These are phyloP conservation scores for Zaprionus inermis DNA, from an alignment of 1,140 invertebrate species.

Conservation along the genomic window DNA sequence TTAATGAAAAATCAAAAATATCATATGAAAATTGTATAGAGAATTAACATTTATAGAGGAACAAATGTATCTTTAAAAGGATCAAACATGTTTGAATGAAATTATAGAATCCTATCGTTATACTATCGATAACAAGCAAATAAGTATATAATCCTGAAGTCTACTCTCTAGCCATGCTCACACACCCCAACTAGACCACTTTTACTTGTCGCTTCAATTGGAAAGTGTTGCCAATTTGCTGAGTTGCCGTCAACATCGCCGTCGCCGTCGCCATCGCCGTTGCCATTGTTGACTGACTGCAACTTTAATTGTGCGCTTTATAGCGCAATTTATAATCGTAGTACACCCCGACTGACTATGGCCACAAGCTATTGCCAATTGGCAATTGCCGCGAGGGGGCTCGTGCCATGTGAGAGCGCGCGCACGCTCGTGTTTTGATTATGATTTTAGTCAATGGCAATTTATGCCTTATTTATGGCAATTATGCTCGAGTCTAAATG, in stretches of 20 bases:
- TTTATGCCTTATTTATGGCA: conserved; percentile 67
- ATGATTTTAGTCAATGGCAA: conserved; percentile 70
- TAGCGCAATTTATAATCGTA: conserved; percentile 73
- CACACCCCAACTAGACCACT: conserved; percentile 20
- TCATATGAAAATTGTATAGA: no score
- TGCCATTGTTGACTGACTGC: conserved; percentile 50
- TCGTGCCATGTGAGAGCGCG: conserved; percentile 29
- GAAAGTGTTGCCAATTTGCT: conserved; percentile 81
- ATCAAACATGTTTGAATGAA: no score
- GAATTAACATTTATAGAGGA: no score
- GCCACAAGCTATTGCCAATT: conserved; percentile 44
- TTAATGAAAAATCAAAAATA: no score
- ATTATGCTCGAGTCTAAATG: conserved; percentile 69
- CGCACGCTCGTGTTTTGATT: conserved; percentile 57
- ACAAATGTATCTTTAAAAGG: no score
- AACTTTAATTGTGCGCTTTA: conserved; percentile 78
- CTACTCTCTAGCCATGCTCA: not conserved
- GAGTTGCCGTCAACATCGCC: conserved; percentile 29
- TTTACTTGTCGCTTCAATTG: conserved; percentile 68
- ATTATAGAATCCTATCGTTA: no score
- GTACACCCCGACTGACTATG: conserved; percentile 49
- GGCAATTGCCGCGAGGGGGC: conserved; percentile 29
- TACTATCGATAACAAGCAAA: not conserved
- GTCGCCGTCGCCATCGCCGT: conserved; percentile 12
- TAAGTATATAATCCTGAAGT: not conserved